Evolutionary conservation across 2,113 vertebrate species (phyloP).

Genomic region (Colaptes auratus): DNA sequence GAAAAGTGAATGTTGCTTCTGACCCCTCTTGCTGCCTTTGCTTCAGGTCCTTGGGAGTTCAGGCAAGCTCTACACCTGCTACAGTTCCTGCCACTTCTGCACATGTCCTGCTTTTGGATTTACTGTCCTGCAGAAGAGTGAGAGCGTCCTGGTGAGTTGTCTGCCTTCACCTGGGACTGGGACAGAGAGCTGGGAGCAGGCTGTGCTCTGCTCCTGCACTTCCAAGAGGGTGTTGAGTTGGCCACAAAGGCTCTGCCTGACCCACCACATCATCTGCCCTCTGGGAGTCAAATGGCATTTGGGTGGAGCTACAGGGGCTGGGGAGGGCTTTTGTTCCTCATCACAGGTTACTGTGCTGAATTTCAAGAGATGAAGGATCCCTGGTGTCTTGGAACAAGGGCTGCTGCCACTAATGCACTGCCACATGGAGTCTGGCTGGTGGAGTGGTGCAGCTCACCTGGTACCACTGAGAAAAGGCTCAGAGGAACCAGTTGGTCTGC

Average conservation of each 20-base stretch:
- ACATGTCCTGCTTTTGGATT: constrained; percentile 90
- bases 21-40: neutral
- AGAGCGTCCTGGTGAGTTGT: constrained; percentile 85
- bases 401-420: neutral
- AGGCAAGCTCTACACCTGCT: constrained; percentile 87
- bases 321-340: neutral
- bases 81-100: constrained; percentile 91
- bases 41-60: constrained; percentile 89
- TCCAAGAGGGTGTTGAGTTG: neutral
- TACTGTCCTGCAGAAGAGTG: constrained; percentile 83
- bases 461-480: neutral
- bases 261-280: neutral
- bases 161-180: neutral
- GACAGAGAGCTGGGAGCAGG: neutral
- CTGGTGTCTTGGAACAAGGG: neutral
- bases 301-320: neutral
- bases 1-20: neutral
- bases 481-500: neutral
- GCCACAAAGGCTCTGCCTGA: neutral
- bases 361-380: neutral
- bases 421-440: neutral
- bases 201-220: neutral
- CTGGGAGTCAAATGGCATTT: neutral
- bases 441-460: neutral
- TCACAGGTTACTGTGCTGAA: neutral